Evolutionary conservation across 1,140 invertebrate species (phyloP), one percentile per base, ranked within the genome.

Genomic region (Brachionus rotundiformis): DNA sequence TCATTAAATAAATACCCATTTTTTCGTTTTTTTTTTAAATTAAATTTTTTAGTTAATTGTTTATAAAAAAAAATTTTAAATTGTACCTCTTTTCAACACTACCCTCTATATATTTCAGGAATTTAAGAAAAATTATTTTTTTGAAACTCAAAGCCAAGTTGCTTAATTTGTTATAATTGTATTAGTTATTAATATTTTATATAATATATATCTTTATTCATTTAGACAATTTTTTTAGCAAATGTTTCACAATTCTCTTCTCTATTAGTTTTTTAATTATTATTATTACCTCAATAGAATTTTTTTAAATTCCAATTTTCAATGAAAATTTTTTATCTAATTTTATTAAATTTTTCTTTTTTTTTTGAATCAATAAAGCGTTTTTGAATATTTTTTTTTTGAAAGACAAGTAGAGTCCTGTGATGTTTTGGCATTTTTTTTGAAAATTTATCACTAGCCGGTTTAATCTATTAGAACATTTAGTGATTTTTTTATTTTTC

Each of bases 251-350:
- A 25, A 63, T 63, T 63, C 10, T 29, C 33, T 31, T 68, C 0
- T 27, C 25, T 25, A 8, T 16, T 1, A 33, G 3, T 11, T 68
- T 68, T 68, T 68, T 68, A n/a, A n/a, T n/a, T n/a, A n/a, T 68
- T 33, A 31, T 33, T 68, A n/a, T 16, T 68, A 33, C 63, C 63
- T 68, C 63, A 68, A 68, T 68, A n/a, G n/a, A 68, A 68, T 36
- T 68, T 68, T 68, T 33, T 68, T 68, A 33, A 68, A 68, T 68
- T 68, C 63, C 63, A 68, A 33, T n/a, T 68, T 68, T 68, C 29
- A 33, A 33, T 33, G n/a, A 68, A 68, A 68, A 10, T 33, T 68
- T 68, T 33, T n/a, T 68, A 68, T 7, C 27, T 19, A 33, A 68
- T 33, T 68, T 29, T 29, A 63, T 63, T 63, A 63, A 25, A 63